Base-by-base conservation (phyloP, 2,113 vertebrate genomes). In the human region DNA sequence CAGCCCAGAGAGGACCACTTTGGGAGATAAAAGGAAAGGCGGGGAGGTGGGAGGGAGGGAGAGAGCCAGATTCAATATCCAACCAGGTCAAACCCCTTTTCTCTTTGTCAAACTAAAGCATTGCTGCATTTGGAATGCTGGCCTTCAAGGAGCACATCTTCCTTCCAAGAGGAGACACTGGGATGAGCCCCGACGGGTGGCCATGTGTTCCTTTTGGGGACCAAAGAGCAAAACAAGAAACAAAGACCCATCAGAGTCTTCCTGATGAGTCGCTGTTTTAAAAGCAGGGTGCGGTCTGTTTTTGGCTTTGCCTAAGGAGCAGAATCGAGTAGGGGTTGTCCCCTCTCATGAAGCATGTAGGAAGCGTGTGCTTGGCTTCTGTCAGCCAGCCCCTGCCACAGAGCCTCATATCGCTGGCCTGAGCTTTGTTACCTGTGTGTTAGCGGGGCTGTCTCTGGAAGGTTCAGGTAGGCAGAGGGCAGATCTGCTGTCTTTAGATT, bases 1-100 rank as follows among this genome's bases (percentile, higher is more conserved):
- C 13, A 11, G 87, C 93, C 83, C 2, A n/a, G 85, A 68, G 79
- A 40, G 83, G 95, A 91, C 94, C 94, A 6, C 95, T 97, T 96
- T 35, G 73, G 93, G 98, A 98, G 97, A 97, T 97, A 93, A 98
- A 97, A 97, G 98, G 52, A 11, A 87, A 59, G 9, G 35, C 43
- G 48, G 43, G 55, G 61, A 22, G 80, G 50, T 75, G 86, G 30
- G 97, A 89, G 59, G 82, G 89, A 80, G 8, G 35, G 82, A 68
- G 40, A 48, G 72, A 50, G 94, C 91, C 97, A 92, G 93, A 81
- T 79, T 85, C 97, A 93, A 98, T 98, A 99, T 98, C 98, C 98
- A 99, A 98, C 97, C 18, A 13, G 98, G 99, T 99, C 99, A 99
- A 98, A 99, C 98, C 40, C 45, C 85, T 55, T 52, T 92, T 76